Evolutionary conservation across 2,113 vertebrate species (phyloP), one percentile per base, ranked within the genome.

Genomic region (Tiliqua scincoides): DNA sequence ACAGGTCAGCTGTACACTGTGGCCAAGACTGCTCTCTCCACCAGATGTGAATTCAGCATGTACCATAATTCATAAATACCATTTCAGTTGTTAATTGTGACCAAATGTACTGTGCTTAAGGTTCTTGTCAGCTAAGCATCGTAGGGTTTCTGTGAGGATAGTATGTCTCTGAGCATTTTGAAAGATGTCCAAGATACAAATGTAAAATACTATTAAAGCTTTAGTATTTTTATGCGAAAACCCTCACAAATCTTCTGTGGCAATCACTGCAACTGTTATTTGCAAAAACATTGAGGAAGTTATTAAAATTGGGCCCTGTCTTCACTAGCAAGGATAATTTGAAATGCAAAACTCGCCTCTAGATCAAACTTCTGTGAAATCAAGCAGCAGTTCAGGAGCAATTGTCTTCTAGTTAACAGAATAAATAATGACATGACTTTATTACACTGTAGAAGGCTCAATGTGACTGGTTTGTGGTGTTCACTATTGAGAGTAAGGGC

Each of bases 1-100:
- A 98, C 97, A 88, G 97, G 98, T 98, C 93, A 40, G 90, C 87
- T 0, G 0, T 18, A 65, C 14, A 32, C 40, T n/a, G 35, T n/a
- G 35, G 9, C 62, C 74, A 12, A 48, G 35, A 70, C 27, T 23
- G 6, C 14, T 61, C 6, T 15, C 59, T 35, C 35, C 14, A 30
- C 37, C 43, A 40, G 23, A 21, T 73, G 20, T 62, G 15, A 21
- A 37, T 71, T 35, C 21, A 71, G 8, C 68, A 18, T 63, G 25
- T 30, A n/a, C n/a, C n/a, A n/a, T n/a, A 35, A 35, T 61, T 35
- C 3, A 15, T 40, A 79, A 40, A 35, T 35, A 30, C 68, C 21
- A 1, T 78, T n/a, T 54, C 76, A 43, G 8, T 10, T 63, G 30
- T 80, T 7, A 30, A 17, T 43, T 21, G 43, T 79, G 30, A n/a